Conservation (phyloP, 2,888 invertebrate genomes). For the Xestia ashworthii region DNA sequence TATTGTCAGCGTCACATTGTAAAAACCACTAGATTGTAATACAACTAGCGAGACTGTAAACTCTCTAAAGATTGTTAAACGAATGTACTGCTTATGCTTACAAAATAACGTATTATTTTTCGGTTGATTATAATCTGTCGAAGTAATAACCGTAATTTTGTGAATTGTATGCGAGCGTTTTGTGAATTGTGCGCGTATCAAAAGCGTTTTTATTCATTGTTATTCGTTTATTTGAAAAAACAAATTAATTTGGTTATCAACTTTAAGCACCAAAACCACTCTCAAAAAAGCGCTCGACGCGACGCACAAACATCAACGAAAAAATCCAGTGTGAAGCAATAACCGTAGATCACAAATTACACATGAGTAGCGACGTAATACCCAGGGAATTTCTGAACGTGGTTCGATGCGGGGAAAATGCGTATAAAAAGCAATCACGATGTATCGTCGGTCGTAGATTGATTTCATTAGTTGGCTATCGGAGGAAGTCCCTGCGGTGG, state of each 20-base stretch:
- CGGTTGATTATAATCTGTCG: too few species aligned
- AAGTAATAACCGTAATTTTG: too few species aligned
- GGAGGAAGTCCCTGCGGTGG: conserved; percentile 47
- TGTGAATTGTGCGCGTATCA: neutral
- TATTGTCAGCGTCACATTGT: too few species aligned
- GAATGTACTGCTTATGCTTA: too few species aligned
- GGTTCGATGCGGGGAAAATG: conserved; percentile 56
- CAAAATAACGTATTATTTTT: too few species aligned
- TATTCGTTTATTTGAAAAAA: conserved; percentile 16
- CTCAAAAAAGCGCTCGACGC: conserved; percentile 21
- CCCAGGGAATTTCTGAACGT: conserved; percentile 57
- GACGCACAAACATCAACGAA: conserved; percentile 33
- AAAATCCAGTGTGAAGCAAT: conserved; percentile 50
- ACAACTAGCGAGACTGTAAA: too few species aligned
- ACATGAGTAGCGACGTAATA: conserved; percentile 57
- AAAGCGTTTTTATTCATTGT: neutral
- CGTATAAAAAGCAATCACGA: conserved; percentile 69
- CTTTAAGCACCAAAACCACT: conserved; percentile 18
- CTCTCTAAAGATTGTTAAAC: too few species aligned
- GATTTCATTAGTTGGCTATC: conserved; percentile 72
- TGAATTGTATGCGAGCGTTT: too few species aligned
- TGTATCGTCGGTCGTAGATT: conserved; percentile 68
- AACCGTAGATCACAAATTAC: conserved; percentile 64
- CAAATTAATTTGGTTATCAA: conserved; percentile 32
- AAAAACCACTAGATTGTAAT: too few species aligned